A percentile compares a stretch with the other conserved stretches of the same genome.
Evolutionary conservation across 2,888 invertebrate species (phyloP).

Genomic region (Chloroclystis v-ata): DNA sequence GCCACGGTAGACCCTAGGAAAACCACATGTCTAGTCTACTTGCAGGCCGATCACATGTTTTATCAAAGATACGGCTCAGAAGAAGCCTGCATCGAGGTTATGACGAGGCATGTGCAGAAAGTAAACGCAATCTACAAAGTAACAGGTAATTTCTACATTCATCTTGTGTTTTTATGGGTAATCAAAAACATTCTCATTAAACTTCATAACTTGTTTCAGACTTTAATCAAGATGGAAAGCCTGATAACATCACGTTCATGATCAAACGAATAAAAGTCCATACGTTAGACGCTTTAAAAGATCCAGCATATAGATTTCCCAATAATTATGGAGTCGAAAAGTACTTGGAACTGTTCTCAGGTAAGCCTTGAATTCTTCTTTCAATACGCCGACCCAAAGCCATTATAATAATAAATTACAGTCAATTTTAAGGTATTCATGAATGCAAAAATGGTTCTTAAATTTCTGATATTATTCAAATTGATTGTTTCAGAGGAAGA

Average conservation of each 20-base stretch:
- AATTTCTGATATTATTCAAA: conserved; percentile 19
- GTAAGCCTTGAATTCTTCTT: conserved; percentile 59
- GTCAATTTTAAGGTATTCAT: conserved; percentile 24
- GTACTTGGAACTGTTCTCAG: conserved; percentile 97
- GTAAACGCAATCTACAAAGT: conserved; percentile 93
- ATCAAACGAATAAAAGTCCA: conserved; percentile 97
- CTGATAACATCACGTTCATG: conserved; percentile 96
- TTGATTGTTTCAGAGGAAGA: conserved; percentile 89
- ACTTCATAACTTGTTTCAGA: conserved; percentile 74
- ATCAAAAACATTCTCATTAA: conserved; percentile 13
- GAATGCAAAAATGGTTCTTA: conserved; percentile 3
- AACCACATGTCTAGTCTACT: conserved; percentile 95
- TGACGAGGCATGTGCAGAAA: conserved; percentile 95
- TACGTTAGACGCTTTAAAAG: conserved; percentile 89
- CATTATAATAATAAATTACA: conserved; percentile 41
- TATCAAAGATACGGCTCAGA: conserved; percentile 96
- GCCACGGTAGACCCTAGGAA: conserved; percentile 90
- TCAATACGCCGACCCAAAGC: conserved; percentile 28
- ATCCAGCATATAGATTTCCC: conserved; percentile 92
- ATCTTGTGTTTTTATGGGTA: conserved; percentile 2
- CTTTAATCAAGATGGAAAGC: conserved; percentile 94
- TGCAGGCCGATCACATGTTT: conserved; percentile 98
- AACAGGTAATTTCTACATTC: conserved; percentile 79
- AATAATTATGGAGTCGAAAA: conserved; percentile 99
- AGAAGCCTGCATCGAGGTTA: conserved; percentile 96